Evolutionary conservation across 2,113 vertebrate species (phyloP).

Genomic region (Amazona vittata): DNA sequence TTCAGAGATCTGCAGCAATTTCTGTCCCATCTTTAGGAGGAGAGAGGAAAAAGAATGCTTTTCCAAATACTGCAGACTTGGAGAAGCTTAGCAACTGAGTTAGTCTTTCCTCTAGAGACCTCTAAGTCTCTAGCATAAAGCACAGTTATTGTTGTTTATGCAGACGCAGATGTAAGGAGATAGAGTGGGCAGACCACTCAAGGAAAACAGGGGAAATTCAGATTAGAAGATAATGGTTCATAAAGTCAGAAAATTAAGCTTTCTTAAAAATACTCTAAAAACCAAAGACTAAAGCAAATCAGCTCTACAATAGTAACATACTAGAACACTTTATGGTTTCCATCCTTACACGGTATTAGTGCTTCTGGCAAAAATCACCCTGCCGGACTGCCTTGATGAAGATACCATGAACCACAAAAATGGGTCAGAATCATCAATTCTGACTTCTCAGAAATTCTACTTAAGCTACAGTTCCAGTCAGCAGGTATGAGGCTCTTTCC

Average conservation of each 20-base stretch:
- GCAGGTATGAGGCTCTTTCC: neutral
- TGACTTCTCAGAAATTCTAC: conserved; percentile 11
- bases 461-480: neutral
- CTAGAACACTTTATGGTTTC: neutral
- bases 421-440: neutral
- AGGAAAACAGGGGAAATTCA: neutral
- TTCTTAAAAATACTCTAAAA: neutral
- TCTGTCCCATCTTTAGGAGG: neutral
- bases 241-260: neutral
- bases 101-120: conserved; percentile 1
- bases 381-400: neutral
- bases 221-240: neutral
- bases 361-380: neutral
- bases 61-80: neutral
- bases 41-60: neutral
- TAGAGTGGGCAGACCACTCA: neutral
- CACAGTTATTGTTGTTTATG: neutral
- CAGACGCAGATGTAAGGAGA: neutral
- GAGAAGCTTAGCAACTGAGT: neutral
- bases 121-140: neutral
- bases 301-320: neutral
- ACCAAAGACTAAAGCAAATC: neutral
- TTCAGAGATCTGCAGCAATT: neutral
- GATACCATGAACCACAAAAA: conserved; percentile 9
- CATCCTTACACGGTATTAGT: neutral